Percentiles rank a stretch among this genome's conserved stretches.
phyloP scores from a whole-genome alignment of 2,888 invertebrate genomes.

The Volucella zonaria region DNA sequence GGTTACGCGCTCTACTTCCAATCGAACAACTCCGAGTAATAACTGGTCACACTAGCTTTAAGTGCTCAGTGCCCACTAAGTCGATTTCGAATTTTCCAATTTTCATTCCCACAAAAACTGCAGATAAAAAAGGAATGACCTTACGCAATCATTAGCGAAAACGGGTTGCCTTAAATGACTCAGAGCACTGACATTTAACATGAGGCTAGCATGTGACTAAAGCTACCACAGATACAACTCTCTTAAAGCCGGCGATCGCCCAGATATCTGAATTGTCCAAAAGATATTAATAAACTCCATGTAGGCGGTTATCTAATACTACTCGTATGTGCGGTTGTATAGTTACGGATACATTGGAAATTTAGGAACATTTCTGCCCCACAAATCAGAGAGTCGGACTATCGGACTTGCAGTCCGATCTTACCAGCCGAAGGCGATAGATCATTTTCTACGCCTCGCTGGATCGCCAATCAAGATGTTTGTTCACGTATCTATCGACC shows the following conservation, averaged over 20 bases:
- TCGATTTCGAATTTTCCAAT: slow-evolving; percentile 45
- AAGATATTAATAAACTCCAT: slow-evolving; percentile 33
- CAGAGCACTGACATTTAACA: slow-evolving; percentile 15
- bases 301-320: slow-evolving; percentile 63
- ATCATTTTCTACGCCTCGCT: slow-evolving; percentile 66
- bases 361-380: slow-evolving; percentile 1
- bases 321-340: too few relatives aligned
- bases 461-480: slow-evolving; percentile 63
- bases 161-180: slow-evolving; percentile 41
- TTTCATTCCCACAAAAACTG: slow-evolving; percentile 53
- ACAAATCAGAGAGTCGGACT: slow-evolving; percentile 26
- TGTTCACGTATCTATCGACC: slow-evolving; percentile 12
- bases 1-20: slow-evolving; percentile 14
- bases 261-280: not conserved
- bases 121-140: not conserved
- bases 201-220: slow-evolving; percentile 21
- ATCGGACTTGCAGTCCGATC: not conserved
- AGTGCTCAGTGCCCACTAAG: slow-evolving; percentile 18
- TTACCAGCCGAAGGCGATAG: slow-evolving; percentile 44
- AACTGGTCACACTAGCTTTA: slow-evolving; percentile 35
- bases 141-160: slow-evolving; percentile 35
- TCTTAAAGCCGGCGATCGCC: slow-evolving; percentile 3
- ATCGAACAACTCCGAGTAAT: slow-evolving; percentile 7
- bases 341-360: slow-evolving; percentile 11
- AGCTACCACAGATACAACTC: not conserved